Percentiles rank a stretch among this genome's conserved stretches.
These are phyloP conservation scores for Cosmorhoe ocellata DNA, from an alignment of 2,888 invertebrate species.

Conservation along the genomic window DNA sequence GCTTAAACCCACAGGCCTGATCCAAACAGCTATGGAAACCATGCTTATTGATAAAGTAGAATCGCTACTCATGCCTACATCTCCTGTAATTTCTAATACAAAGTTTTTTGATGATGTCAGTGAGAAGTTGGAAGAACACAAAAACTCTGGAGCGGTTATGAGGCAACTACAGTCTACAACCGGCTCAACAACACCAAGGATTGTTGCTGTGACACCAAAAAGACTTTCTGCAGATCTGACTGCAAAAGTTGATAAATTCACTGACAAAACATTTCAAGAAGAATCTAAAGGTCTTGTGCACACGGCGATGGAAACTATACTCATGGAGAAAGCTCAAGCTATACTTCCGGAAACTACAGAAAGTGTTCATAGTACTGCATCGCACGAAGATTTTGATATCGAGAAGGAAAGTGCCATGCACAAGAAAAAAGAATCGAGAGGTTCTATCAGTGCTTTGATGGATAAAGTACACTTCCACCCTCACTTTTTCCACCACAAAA, in stretches of 20 bases:
- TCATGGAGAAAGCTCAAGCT: constrained; percentile 25
- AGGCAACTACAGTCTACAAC: constrained; percentile 31
- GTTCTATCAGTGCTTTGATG: constrained; percentile 23
- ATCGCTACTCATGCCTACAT: constrained; percentile 63
- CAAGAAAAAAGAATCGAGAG: constrained; percentile 21
- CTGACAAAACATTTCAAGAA: constrained; percentile 9
- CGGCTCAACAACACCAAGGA: constrained; percentile 31
- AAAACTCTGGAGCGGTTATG: constrained; percentile 46
- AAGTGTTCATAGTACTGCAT: constrained; percentile 9
- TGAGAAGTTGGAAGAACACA: constrained; percentile 63
- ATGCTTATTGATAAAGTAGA: constrained; percentile 81
- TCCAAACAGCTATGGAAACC: constrained; percentile 81
- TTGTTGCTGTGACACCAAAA: constrained; percentile 36
- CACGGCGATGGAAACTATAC: constrained; percentile 45
- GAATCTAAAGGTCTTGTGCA: constrained; percentile 44
- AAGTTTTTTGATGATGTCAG: constrained; percentile 71
- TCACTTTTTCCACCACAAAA: constrained; percentile 22
- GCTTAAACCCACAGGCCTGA: constrained; percentile 64
- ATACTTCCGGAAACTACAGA: constrained; percentile 17
- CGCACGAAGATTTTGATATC: constrained; percentile 18
- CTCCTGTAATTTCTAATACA: constrained; percentile 55
- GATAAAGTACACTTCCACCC: constrained; percentile 26
- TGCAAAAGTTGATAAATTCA: constrained; percentile 16
- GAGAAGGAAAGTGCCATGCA: constrained; percentile 7
- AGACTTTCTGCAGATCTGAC: constrained; percentile 32